phyloP scores from a whole-genome alignment of 2,113 vertebrate genomes.

The Podocnemis expansa region DNA sequence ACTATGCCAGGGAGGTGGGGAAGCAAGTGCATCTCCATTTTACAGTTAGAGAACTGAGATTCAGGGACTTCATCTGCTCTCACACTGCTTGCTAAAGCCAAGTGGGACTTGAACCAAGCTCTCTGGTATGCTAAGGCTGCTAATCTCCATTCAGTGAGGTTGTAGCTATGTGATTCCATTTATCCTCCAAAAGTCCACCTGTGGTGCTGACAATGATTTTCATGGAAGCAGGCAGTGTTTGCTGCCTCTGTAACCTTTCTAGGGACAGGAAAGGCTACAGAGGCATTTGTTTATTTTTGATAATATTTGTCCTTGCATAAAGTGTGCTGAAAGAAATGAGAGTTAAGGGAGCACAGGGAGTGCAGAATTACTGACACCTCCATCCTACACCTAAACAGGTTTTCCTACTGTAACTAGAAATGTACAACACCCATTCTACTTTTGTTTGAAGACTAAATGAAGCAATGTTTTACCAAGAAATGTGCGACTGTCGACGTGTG shows the following conservation, averaged over 20 bases:
- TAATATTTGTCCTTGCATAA: neutral
- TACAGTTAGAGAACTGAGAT: neutral
- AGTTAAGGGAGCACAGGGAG: neutral
- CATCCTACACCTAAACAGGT: neutral
- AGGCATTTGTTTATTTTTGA: neutral
- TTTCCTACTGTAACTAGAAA: neutral
- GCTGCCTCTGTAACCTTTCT: neutral
- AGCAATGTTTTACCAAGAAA: conserved; percentile 71
- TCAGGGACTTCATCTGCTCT: neutral
- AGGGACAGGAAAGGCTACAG: neutral
- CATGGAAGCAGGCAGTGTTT: neutral
- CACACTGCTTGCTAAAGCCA: neutral
- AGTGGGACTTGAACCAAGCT: neutral
- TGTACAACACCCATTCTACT: neutral
- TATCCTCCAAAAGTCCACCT: neutral
- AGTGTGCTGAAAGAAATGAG: neutral
- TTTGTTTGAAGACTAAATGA: conserved; percentile 76
- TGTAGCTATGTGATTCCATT: neutral
- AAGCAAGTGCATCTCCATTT: neutral
- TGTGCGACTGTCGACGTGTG: conserved; percentile 73
- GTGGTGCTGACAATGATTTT: neutral
- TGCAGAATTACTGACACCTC: neutral
- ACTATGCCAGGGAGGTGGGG: neutral
- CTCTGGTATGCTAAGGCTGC: no score
- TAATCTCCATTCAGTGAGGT: neutral